Conservation (phyloP, 2,888 invertebrate species). For the Xylota segnis region DNA sequence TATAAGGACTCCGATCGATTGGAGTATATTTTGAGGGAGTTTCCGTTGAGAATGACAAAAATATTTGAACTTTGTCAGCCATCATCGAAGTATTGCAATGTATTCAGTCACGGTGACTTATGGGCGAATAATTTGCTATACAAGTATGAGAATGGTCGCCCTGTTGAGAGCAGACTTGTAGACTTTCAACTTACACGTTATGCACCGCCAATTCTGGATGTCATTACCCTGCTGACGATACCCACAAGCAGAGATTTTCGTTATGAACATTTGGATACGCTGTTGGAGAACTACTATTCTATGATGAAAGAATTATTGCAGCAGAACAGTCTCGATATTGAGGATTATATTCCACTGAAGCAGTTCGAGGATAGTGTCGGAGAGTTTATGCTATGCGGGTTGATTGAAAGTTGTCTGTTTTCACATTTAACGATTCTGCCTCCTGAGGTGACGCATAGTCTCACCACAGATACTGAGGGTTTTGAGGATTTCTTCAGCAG, state of each 20-base stretch:
- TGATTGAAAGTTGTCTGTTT: constrained; percentile 86
- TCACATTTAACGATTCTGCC: constrained; percentile 86
- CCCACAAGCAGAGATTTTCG: constrained; percentile 85
- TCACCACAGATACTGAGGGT: constrained; percentile 85
- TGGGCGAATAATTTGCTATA: constrained; percentile 85
- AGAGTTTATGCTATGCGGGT: constrained; percentile 85
- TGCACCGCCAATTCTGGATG: constrained; percentile 88
- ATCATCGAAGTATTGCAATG: constrained; percentile 83
- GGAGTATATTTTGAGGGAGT: constrained; percentile 79
- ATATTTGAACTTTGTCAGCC: constrained; percentile 82
- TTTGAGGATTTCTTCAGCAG: constrained; percentile 86
- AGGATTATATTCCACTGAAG: constrained; percentile 83
- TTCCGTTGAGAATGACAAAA: constrained; percentile 78
- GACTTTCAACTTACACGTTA: constrained; percentile 89
- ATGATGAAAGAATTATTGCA: constrained; percentile 84
- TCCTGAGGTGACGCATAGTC: constrained; percentile 84
- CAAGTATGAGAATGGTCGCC: constrained; percentile 82
- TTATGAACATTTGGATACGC: constrained; percentile 83
- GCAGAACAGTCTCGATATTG: constrained; percentile 83
- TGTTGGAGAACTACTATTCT: constrained; percentile 87
- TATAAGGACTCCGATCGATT: constrained; percentile 79
- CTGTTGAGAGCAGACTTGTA: constrained; percentile 87
- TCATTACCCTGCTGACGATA: constrained; percentile 85
- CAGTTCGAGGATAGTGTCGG: constrained; percentile 83
- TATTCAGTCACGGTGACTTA: constrained; percentile 84